A percentile compares a stretch with the other conserved stretches of the same genome.
Conservation (phyloP, 1,140 invertebrate genomes). For the Platyscapa corneri region DNA sequence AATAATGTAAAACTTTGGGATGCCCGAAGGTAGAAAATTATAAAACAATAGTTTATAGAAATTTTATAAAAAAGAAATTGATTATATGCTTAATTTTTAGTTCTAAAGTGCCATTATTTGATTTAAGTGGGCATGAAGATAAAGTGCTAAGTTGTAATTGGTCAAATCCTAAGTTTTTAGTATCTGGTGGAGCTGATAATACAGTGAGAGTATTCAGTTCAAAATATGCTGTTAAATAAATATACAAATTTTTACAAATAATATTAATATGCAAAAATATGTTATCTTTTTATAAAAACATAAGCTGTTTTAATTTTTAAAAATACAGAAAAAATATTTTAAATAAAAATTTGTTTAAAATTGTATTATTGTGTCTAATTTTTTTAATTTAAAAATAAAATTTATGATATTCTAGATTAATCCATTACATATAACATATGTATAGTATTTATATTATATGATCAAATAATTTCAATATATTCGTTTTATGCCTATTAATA, state of each 20-base stretch:
- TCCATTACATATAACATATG: too few relatives aligned
- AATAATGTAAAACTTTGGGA: slow-evolving; percentile 96
- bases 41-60: not conserved
- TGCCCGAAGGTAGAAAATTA: slow-evolving; percentile 82
- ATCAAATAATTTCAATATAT: too few relatives aligned
- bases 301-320: not conserved
- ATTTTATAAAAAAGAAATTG: slow-evolving; percentile 1
- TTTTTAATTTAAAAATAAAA: too few relatives aligned
- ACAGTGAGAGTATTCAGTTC: slow-evolving; percentile 92
- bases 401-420: too few relatives aligned
- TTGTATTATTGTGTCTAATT: too few relatives aligned
- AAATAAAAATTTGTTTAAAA: too few relatives aligned
- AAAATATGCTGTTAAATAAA: slow-evolving; percentile 64
- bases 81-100: slow-evolving; percentile 74
- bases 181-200: slow-evolving; percentile 96
- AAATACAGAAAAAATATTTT: too few relatives aligned
- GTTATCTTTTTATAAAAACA: slow-evolving; percentile 40
- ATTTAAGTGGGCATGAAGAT: slow-evolving; percentile 94
- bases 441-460: too few relatives aligned
- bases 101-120: slow-evolving; percentile 93
- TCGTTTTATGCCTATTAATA: too few relatives aligned
- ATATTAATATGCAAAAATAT: slow-evolving; percentile 36
- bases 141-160: slow-evolving; percentile 96
- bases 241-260: slow-evolving; percentile 41
- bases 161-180: slow-evolving; percentile 88